Percentiles rank a stretch among this genome's conserved stretches.
phyloP scores from a whole-genome alignment of 2,888 invertebrate genomes.

The Aproaerema taeniolella region DNA sequence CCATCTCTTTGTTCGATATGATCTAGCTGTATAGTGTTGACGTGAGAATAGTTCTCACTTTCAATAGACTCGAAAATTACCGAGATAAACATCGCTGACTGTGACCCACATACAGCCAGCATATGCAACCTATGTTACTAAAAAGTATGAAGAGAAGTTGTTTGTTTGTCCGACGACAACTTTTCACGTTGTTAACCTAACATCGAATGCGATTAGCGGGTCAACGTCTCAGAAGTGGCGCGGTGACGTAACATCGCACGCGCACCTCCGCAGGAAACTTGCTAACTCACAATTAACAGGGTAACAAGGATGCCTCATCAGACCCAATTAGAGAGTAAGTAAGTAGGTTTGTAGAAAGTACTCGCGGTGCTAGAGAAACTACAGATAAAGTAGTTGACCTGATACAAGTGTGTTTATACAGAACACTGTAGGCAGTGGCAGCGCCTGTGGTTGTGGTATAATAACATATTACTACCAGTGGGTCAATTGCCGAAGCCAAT shows the following conservation, averaged over 20 bases:
- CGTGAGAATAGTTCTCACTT: slow-evolving; percentile 32
- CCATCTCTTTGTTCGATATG: slow-evolving; percentile 30
- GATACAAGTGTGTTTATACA: slow-evolving; percentile 47
- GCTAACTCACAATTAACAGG: slow-evolving; percentile 48
- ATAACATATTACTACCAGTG: slow-evolving; percentile 52
- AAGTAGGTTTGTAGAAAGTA: slow-evolving; percentile 48
- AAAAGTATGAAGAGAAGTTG: slow-evolving; percentile 30
- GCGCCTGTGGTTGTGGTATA: slow-evolving; percentile 36
- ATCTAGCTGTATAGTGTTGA: slow-evolving; percentile 26
- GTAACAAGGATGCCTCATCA: slow-evolving; percentile 25
- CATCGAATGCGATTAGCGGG: slow-evolving; percentile 59
- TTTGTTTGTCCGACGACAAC: slow-evolving; percentile 42
- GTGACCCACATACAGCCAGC: slow-evolving; percentile 48
- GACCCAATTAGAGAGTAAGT: slow-evolving; percentile 20
- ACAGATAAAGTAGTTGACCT: slow-evolving; percentile 54
- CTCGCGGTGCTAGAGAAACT: slow-evolving; percentile 44
- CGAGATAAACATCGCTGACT: slow-evolving; percentile 40
- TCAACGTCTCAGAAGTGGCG: slow-evolving; percentile 55
- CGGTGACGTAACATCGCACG: slow-evolving; percentile 49
- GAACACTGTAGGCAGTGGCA: slow-evolving; percentile 34
- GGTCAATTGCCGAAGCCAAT: slow-evolving; percentile 62
- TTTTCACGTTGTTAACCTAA: slow-evolving; percentile 54
- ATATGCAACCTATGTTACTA: slow-evolving; percentile 41
- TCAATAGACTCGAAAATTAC: slow-evolving; percentile 42
- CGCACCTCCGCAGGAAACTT: slow-evolving; percentile 31